These are phyloP conservation scores for Mus minutoides DNA, from an alignment of 2,797 vertebrate genomes.

Conservation along the genomic window DNA sequence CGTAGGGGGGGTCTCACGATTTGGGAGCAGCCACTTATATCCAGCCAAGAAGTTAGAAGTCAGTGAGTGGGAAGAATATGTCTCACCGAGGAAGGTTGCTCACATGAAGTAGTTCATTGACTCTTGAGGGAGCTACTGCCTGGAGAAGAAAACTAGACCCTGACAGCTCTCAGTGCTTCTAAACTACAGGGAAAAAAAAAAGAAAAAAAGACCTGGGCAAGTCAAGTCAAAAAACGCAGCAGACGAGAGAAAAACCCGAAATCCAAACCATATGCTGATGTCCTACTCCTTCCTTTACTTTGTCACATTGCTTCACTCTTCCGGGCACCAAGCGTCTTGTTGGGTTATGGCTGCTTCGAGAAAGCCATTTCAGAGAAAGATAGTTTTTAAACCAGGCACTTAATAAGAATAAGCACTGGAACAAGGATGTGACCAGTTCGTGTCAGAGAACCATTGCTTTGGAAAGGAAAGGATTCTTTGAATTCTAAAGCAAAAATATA, in stretches of 20 bases:
- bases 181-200: slow-evolving; percentile 88
- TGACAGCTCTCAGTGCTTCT: slow-evolving; percentile 83
- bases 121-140: slow-evolving; percentile 67
- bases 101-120: slow-evolving; percentile 46
- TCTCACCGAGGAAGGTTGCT: slow-evolving; percentile 84
- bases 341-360: slow-evolving; percentile 90
- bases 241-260: slow-evolving; percentile 83
- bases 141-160: slow-evolving; percentile 84
- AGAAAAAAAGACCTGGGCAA: slow-evolving; percentile 59
- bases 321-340: slow-evolving; percentile 92
- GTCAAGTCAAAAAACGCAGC: slow-evolving; percentile 72
- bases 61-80: slow-evolving; percentile 74
- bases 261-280: slow-evolving; percentile 92
- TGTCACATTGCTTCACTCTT: slow-evolving; percentile 95
- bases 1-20: slow-evolving; percentile 51
- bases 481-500: slow-evolving; percentile 83
- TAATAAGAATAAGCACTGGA: slow-evolving; percentile 83
- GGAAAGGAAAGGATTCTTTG: slow-evolving; percentile 93
- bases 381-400: slow-evolving; percentile 90
- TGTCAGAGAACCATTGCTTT: slow-evolving; percentile 91
- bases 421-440: slow-evolving; percentile 86
- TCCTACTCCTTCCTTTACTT: slow-evolving; percentile 93
- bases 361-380: slow-evolving; percentile 91
- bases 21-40: slow-evolving; percentile 77
- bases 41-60: slow-evolving; percentile 80